Evolutionary conservation across 1,140 invertebrate species (phyloP), one percentile per base, ranked within the genome.

Genomic region (fruit fly (Drosophila melanogaster)): DNA sequence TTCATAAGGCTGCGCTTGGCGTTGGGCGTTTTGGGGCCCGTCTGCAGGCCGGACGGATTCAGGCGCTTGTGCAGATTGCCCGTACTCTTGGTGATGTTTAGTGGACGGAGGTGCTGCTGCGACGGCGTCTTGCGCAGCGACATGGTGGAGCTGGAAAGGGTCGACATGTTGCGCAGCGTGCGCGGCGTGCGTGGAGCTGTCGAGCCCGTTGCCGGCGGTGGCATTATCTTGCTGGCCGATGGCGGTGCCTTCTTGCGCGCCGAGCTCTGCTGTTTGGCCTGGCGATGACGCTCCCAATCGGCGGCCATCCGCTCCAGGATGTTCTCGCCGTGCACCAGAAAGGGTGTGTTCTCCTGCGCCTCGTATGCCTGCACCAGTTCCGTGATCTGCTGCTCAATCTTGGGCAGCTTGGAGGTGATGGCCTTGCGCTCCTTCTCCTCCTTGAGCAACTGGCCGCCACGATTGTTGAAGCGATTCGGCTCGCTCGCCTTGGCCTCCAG

Each of bases 401-500:
- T 95, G 0, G 95, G 95, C 43, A 95, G 77, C 92, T 95, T 96
- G 43, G 93, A 94, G 1, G 95, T 92, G 14, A 95, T 94, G 4
- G 92, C 91, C 84, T 97, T 98, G 10, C 97, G 93, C 78, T 96
- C 96, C 77, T 96, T 97, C 92, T 98, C 97, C 90, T 98, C 97
- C 26, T 94, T 93, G 0, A 98, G 92, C 8, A 98, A 93, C 73
- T 96, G 95, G 0, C 97, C 97, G 6, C 97, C 97, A 44, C 97
- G 94, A 92, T 98, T 97, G 62, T 97, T 95, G 84, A 96, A 97
- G 3, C 97, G 94, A 70, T 96, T 95, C 0, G 96, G 96, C 87
- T 97, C 95, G 22, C 94, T 94, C 1, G 95, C 95, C 75, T 95
- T 95, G 54, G 94, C 93, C 66, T 96, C 95, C 8, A 97, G 85